These are phyloP conservation scores for Tachysurus vachellii DNA, from an alignment of 2,113 vertebrate genomes.

Conservation along the genomic window DNA sequence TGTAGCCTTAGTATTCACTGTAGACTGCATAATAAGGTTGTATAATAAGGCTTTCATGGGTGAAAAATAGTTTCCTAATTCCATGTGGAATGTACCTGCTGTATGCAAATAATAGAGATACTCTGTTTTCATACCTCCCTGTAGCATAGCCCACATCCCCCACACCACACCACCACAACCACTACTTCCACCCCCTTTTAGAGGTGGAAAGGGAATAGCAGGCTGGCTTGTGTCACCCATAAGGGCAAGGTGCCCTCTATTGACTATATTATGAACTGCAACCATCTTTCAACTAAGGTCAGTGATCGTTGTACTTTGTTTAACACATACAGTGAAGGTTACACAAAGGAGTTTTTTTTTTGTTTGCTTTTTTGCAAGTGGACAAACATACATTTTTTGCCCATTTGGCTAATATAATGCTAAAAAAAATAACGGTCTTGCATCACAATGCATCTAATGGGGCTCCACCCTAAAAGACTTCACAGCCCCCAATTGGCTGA, in stretches of 20 bases:
- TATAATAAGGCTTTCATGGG: conserved; percentile 48
- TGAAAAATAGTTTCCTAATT: conserved; percentile 52
- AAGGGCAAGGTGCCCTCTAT: conserved; percentile 70
- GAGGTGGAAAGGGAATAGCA: not conserved
- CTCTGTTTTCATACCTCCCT: conserved; percentile 22
- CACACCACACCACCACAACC: not conserved
- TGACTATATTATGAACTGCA: conserved; percentile 65
- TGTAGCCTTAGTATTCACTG: conserved; percentile 28
- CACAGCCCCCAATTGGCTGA: not conserved
- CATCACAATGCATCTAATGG: not conserved
- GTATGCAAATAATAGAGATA: conserved; percentile 43
- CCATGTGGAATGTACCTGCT: conserved; percentile 38
- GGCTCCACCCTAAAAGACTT: not conserved
- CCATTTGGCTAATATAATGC: not conserved
- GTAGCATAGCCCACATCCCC: conserved; percentile 6
- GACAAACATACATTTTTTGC: not conserved
- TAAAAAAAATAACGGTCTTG: not conserved
- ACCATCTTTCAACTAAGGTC: conserved; percentile 15
- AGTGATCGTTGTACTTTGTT: not conserved
- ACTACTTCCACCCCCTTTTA: not conserved
- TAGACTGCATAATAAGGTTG: conserved; percentile 46
- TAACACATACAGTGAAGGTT: conserved; percentile 10
- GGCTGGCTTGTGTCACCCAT: not conserved
- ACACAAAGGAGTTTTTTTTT: not conserved
- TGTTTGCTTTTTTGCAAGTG: not conserved